A percentile compares a stretch with the other conserved stretches of the same genome.
Evolutionary conservation across 2,888 invertebrate genomes (phyloP).

Genomic region (Eucera pruinosa): DNA sequence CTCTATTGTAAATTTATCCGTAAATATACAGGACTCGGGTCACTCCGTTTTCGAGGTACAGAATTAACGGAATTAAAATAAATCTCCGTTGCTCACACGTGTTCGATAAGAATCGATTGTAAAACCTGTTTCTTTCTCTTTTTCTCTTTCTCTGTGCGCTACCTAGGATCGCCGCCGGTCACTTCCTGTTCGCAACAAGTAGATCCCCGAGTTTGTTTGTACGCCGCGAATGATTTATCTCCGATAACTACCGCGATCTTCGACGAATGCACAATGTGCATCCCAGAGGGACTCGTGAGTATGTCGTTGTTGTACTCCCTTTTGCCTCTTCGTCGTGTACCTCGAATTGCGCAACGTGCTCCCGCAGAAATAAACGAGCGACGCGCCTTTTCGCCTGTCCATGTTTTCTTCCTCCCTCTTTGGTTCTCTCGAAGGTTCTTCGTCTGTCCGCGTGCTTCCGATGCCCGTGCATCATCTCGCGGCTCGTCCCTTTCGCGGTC

Average conservation of each 20-base stretch:
- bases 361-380: constrained; percentile 65
- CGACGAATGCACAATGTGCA: constrained; percentile 28
- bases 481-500: constrained; percentile 36
- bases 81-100: constrained; percentile 44
- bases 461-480: constrained; percentile 43
- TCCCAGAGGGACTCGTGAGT: constrained; percentile 33
- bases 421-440: constrained; percentile 2
- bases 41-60: constrained; percentile 1
- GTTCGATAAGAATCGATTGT: constrained; percentile 63
- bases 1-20: no score
- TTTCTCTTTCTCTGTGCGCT: constrained; percentile 31
- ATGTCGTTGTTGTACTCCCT: constrained; percentile 51
- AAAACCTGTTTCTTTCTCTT: no score
- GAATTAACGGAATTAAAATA: constrained; percentile 43
- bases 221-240: constrained; percentile 62
- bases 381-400: constrained; percentile 58
- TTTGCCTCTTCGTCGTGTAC: constrained; percentile 58
- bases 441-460: constrained; percentile 42
- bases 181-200: constrained; percentile 64
- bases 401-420: not conserved
- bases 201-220: constrained; percentile 32
- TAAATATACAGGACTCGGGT: no score
- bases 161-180: constrained; percentile 49
- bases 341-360: constrained; percentile 74
- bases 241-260: constrained; percentile 59